Evolutionary conservation across 1,140 invertebrate species (phyloP), one percentile per base, ranked within the genome.

Genomic region (Achatina immaculata): DNA sequence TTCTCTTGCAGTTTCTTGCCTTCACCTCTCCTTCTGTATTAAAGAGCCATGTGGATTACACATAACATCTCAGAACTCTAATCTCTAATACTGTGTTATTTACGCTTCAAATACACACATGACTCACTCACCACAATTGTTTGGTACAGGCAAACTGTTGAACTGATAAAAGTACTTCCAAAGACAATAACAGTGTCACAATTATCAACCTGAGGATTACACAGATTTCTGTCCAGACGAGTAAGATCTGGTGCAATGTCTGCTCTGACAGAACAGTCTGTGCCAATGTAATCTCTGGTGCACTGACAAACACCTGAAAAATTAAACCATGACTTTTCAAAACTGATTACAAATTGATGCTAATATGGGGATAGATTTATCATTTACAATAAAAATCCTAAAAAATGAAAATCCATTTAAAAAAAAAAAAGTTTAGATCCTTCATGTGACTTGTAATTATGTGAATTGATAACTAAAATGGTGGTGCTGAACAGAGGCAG

Each of bases 141-240:
- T 68, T 85, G 81, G 36, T 83, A 73, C 45, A 85, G 82, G 68
- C 86, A 86, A 9, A 55, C 80, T 6, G 86, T 69, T 16, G 80
- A 72, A 65, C 65, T 55, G 11, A 86, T 73, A 82, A 89, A 89
- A 34, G 81, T 82, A 7, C 79, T 19, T 11, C 87, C 88, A 68
- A 83, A 86, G 16, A 88, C 84, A 34, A 69, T 66, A 4, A 88
- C 85, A 19, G 65, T 76, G 31, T 69, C 48, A 73, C 87, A 87
- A 3, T 43, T 69, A 43, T 82, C 74, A 7, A 62, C 48, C 14
- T 77, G 68, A 16, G 68, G n/a, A 81, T 88, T 83, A 81, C 86
- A 88, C 9, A 84, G 74, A n/a, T 84, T 71, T 55, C 78, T 42
- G 34, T 77, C 51, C 19, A 85, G 71, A 9, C 51, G 43, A 24